Conservation (phyloP, 2,113 vertebrate species). For the Scortum barcoo region DNA sequence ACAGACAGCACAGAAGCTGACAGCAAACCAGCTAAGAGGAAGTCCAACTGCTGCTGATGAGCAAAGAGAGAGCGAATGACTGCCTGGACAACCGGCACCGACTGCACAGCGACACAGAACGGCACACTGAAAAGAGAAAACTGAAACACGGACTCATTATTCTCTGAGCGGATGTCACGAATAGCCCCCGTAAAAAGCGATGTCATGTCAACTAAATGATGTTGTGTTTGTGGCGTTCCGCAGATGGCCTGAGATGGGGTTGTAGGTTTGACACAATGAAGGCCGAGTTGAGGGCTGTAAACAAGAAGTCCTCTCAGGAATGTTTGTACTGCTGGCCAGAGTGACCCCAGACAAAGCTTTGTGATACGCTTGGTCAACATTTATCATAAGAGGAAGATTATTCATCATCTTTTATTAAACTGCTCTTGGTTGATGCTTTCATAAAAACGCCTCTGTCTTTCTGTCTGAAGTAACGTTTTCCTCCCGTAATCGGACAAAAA, state of each 20-base stretch:
- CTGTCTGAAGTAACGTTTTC: neutral
- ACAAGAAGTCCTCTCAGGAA: constrained; percentile 47
- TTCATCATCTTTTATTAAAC: constrained; percentile 1
- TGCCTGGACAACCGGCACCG: neutral
- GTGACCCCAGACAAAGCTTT: constrained; percentile 49
- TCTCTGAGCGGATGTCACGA: constrained; percentile 2
- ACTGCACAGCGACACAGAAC: neutral
- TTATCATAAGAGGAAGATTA: constrained; percentile 1
- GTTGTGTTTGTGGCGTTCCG: neutral
- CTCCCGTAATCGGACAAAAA: constrained; percentile 13
- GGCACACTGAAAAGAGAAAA: neutral
- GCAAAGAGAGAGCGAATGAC: neutral
- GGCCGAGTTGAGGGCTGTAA: constrained; percentile 34
- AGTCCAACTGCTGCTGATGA: constrained; percentile 89
- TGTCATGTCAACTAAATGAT: neutral
- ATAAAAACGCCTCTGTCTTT: neutral
- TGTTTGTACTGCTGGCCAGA: constrained; percentile 23
- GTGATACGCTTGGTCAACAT: constrained; percentile 18
- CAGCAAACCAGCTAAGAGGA: constrained; percentile 83
- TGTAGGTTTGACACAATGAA: constrained; percentile 12
- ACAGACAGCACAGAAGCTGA: constrained; percentile 83
- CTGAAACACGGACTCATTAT: neutral
- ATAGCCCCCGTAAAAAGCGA: neutral
- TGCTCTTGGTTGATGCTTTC: neutral
- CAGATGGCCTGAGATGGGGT: constrained; percentile 22